These are phyloP conservation scores for Chymomyza costata DNA, from an alignment of 1,140 invertebrate genomes.

Conservation along the genomic window DNA sequence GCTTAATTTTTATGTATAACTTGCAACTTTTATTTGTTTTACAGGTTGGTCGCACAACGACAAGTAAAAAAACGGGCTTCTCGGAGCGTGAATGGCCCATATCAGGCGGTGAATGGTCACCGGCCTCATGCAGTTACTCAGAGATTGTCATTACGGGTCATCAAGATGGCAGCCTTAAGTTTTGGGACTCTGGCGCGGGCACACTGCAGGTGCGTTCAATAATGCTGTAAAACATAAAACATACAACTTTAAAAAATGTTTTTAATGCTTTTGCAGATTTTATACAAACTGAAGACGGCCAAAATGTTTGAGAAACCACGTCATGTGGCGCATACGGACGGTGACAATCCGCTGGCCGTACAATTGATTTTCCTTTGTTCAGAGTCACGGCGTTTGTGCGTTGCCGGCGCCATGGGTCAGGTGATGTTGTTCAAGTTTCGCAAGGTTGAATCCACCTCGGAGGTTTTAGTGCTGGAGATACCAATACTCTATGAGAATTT, in stretches of 20 bases:
- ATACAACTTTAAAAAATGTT: too few species aligned
- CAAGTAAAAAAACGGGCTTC: slow-evolving; percentile 87
- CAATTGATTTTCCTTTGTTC: slow-evolving; percentile 94
- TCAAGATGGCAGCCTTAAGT: slow-evolving; percentile 96
- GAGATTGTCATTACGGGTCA: slow-evolving; percentile 98
- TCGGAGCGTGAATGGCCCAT: slow-evolving; percentile 97
- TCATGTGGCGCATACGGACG: slow-evolving; percentile 76
- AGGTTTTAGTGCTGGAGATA: slow-evolving; percentile 92
- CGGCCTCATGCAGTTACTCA: slow-evolving; percentile 94
- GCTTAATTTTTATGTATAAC: not conserved
- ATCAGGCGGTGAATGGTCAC: slow-evolving; percentile 95
- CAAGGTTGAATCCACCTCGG: slow-evolving; percentile 90
- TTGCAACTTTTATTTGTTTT: not conserved
- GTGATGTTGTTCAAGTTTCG: slow-evolving; percentile 97
- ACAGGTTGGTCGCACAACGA: slow-evolving; percentile 77
- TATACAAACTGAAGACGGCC: slow-evolving; percentile 98
- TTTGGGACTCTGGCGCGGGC: slow-evolving; percentile 97
- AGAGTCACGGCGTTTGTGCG: slow-evolving; percentile 90
- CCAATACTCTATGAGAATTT: slow-evolving; percentile 89
- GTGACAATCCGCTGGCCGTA: slow-evolving; percentile 95
- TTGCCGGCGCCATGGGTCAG: slow-evolving; percentile 93
- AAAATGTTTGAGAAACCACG: slow-evolving; percentile 92
- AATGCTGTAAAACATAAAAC: not conserved
- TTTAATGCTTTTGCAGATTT: slow-evolving; percentile 77
- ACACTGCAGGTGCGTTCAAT: slow-evolving; percentile 81